These are phyloP conservation scores for Thysanoteuthis rhombus DNA, from an alignment of 2,888 invertebrate genomes.

Conservation along the genomic window DNA sequence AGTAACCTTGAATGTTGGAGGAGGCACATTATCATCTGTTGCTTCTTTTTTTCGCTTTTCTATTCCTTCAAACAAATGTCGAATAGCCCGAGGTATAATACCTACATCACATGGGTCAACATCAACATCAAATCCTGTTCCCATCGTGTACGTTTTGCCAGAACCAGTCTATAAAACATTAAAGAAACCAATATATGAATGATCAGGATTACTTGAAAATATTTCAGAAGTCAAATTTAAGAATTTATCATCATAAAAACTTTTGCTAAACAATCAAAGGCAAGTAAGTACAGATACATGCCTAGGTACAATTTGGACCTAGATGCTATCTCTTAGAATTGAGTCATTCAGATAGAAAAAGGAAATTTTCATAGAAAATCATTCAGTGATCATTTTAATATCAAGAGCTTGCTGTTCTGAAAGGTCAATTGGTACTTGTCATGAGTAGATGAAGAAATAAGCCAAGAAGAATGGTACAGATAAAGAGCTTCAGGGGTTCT, in stretches of 20 bases:
- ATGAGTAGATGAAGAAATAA: no score
- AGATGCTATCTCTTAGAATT: no score
- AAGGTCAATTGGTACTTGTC: no score
- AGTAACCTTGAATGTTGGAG: conserved; percentile 80
- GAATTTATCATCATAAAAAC: not conserved
- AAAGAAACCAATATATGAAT: conserved; percentile 17
- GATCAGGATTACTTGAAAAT: not conserved
- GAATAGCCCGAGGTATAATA: conserved; percentile 94
- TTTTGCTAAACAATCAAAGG: not conserved
- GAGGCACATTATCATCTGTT: conserved; percentile 75
- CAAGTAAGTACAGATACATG: not conserved
- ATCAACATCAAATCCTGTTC: conserved; percentile 90
- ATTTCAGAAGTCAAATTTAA: not conserved
- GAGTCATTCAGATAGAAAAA: no score
- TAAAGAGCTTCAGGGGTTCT: no score
- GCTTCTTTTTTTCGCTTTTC: conserved; percentile 73
- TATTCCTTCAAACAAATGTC: conserved; percentile 82
- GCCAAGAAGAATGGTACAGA: no score
- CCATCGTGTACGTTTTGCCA: conserved; percentile 99
- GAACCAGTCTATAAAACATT: conserved; percentile 83
- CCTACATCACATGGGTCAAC: conserved; percentile 75
- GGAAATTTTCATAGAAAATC: no score
- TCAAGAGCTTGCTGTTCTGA: no score
- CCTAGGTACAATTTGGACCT: no score
- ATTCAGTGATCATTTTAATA: no score